These are phyloP conservation scores for Bombylius major DNA, from an alignment of 2,888 invertebrate species.

Conservation along the genomic window DNA sequence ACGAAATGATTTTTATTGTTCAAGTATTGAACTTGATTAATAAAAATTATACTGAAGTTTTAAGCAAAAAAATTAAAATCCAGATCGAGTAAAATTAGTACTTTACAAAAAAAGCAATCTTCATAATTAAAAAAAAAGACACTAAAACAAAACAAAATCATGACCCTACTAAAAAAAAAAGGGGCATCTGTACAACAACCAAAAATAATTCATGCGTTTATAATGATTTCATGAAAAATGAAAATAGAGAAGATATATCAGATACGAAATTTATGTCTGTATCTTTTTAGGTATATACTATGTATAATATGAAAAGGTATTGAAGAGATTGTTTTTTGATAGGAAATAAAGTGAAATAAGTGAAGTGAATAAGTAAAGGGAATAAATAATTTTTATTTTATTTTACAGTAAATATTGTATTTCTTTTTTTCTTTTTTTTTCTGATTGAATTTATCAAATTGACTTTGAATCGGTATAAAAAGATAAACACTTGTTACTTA, in stretches of 20 bases:
- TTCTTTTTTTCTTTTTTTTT: not conserved
- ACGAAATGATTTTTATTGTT: too few relatives aligned
- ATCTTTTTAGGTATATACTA: too few relatives aligned
- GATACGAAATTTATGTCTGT: not conserved
- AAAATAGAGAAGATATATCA: not conserved
- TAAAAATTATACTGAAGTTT: too few relatives aligned
- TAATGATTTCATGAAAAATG: not conserved
- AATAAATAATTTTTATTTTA: not conserved
- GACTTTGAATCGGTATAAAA: conserved; percentile 6
- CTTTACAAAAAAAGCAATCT: too few relatives aligned
- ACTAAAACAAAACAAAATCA: too few relatives aligned
- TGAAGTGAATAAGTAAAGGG: not conserved
- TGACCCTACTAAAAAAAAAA: too few relatives aligned
- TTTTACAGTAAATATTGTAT: too few relatives aligned
- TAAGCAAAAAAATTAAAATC: too few relatives aligned
- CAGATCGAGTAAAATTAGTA: too few relatives aligned
- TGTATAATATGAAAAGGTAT: too few relatives aligned
- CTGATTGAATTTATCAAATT: not conserved
- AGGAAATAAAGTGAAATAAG: not conserved
- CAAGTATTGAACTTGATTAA: too few relatives aligned
- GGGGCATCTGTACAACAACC: not conserved
- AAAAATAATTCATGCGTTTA: conserved; percentile 10
- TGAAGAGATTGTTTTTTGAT: not conserved
- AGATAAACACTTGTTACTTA: conserved; percentile 5
- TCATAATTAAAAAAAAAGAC: too few relatives aligned